A percentile compares a stretch with the other conserved stretches of the same genome.
Conservation (phyloP, 2,797 vertebrate species). For the Parotocinclus haroldoi region DNA sequence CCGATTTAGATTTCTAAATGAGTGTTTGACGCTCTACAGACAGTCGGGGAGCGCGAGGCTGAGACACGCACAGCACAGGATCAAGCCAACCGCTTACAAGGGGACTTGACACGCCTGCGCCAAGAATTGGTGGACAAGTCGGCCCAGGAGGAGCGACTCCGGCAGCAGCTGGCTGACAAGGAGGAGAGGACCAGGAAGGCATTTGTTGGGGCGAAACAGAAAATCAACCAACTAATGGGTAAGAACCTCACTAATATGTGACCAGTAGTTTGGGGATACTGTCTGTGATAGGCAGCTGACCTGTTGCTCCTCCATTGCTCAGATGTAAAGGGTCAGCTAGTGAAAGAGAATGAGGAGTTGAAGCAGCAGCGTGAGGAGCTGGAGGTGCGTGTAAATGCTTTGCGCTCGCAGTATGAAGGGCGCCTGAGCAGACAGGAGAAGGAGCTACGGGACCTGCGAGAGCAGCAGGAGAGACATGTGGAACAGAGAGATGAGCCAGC, state of each 20-base stretch:
- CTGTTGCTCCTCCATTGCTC: not conserved
- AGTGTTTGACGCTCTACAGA: conserved; percentile 58
- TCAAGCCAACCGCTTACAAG: conserved; percentile 77
- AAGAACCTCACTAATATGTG: no score
- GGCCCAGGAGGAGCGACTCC: conserved; percentile 82
- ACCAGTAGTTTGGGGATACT: no score
- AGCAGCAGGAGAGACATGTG: conserved; percentile 86
- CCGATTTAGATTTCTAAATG: not conserved
- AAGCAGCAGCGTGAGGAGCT: conserved; percentile 92
- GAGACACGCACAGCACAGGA: conserved; percentile 82
- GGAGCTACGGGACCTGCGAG: conserved; percentile 81
- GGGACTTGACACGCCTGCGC: conserved; percentile 78
- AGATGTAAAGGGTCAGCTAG: conserved; percentile 84
- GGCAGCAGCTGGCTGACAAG: conserved; percentile 88
- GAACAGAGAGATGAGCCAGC: conserved; percentile 46
- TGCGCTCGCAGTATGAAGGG: conserved; percentile 96
- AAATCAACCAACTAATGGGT: conserved; percentile 85
- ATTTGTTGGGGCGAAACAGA: conserved; percentile 86
- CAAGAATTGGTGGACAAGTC: conserved; percentile 89
- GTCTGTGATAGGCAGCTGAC: not conserved
- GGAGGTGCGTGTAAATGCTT: conserved; percentile 88
- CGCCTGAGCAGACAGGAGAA: conserved; percentile 89
- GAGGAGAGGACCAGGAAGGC: conserved; percentile 94
- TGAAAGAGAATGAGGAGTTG: conserved; percentile 89
- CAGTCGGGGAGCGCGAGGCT: conserved; percentile 79